Evolutionary conservation across 2,797 vertebrate species (phyloP).

Genomic region (Chromis chromis): DNA sequence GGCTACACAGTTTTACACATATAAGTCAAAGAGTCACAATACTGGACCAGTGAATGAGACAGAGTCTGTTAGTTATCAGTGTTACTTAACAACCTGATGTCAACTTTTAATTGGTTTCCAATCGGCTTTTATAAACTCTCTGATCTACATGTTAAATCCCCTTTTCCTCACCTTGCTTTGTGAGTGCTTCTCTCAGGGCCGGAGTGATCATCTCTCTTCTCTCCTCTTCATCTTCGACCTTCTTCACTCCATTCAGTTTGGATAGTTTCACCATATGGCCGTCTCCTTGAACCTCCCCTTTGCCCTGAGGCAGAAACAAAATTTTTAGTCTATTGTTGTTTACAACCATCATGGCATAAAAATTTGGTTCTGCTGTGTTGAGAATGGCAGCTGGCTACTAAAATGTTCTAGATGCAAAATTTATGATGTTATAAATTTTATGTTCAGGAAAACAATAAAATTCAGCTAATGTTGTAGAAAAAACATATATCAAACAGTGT

Average conservation of each 20-base stretch:
- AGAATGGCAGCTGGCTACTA: neutral
- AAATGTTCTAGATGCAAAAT: neutral
- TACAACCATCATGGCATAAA: neutral
- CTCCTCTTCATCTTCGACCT: constrained; percentile 77
- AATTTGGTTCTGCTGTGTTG: neutral
- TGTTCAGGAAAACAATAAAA: neutral
- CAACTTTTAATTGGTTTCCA: neutral
- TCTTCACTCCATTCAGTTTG: constrained; percentile 70
- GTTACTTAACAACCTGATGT: neutral
- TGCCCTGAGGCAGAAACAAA: constrained; percentile 62
- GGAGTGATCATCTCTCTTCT: constrained; percentile 94
- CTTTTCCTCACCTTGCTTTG: constrained; percentile 90
- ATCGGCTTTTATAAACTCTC: no score
- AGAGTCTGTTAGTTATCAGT: neutral
- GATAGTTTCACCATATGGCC: constrained; percentile 67
- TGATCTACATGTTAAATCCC: neutral
- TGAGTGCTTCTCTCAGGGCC: constrained; percentile 89
- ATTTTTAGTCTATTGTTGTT: constrained; percentile 8
- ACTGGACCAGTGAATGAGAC: neutral
- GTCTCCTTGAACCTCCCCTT: constrained; percentile 65
- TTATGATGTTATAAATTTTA: neutral
- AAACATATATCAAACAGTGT: neutral
- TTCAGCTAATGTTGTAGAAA: neutral
- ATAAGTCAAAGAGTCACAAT: neutral
- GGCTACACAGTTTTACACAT: neutral